Base-by-base conservation (phyloP, 2,113 vertebrate genomes). In the Mormoops blainvillei region DNA sequence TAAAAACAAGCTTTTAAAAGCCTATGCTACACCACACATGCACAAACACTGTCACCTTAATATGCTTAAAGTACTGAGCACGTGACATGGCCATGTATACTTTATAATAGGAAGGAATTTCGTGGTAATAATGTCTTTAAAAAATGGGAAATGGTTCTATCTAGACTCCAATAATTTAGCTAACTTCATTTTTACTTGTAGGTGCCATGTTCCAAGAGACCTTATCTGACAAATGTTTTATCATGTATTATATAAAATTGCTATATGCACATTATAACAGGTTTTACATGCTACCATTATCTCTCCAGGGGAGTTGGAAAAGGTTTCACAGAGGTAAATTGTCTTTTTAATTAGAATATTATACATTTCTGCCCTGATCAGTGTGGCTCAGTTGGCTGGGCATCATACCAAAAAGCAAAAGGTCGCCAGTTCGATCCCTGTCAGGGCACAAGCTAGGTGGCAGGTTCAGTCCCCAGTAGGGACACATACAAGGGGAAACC, bases 1-100 rank as follows among this genome's bases (percentile, higher is more conserved):
- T 38, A 54, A 84, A 92, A 92, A 96, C 77, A 95, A 73, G 38
- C 31, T 96, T 97, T 97, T 63, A 86, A 77, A 96, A 97, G 56
- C 3, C 1, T 89, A 20, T 7, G 43, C 15, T 3, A 93, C 31
- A 38, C 5, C 41, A 50, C 50, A 52, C 68, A 41, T 26, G 24
- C 48, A 73, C 33, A 85, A 0, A 54, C 15, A 74, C 3, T 38
- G 24, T 48, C 36, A 93, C 4, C 33, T 68, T 78, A 28, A 43
- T 71, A 85, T 38, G 22, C 33, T 43, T 56, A 70, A 94, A 81
- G 11, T 58, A 90, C 45, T 43, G 12, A 24, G 20, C 31, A 89
- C n/a, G 13, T 61, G 54, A 93, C 8, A 82, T 63, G 1, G 81
- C 3, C 22, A 84, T 24, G 24, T 45, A 91, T 41, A 91, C 38